These are phyloP conservation scores for Enteromius argenteus DNA, from an alignment of 2,797 vertebrate species.

Conservation along the genomic window DNA sequence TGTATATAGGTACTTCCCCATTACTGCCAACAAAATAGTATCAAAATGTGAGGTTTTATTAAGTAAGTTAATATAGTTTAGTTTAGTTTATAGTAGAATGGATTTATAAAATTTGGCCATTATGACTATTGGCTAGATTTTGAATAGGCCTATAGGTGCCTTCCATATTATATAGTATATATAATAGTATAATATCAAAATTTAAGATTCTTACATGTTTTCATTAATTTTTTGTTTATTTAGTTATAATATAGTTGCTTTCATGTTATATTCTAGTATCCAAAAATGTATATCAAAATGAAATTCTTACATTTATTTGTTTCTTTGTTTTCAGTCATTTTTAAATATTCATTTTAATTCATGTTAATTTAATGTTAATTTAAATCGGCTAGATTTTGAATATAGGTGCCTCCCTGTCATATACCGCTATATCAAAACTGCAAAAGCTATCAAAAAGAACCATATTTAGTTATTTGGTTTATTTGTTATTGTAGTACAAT, in stretches of 20 bases:
- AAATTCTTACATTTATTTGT: neutral
- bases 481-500: neutral
- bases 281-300: neutral
- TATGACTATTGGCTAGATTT: too few relatives aligned
- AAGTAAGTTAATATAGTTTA: too few relatives aligned
- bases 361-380: too few relatives aligned
- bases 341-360: neutral
- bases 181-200: neutral
- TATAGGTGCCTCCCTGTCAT: neutral
- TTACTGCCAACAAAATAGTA: neutral
- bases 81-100: too few relatives aligned
- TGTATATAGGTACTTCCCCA: neutral
- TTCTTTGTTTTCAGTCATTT: neutral
- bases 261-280: too few relatives aligned
- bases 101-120: too few relatives aligned
- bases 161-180: too few relatives aligned
- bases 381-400: neutral
- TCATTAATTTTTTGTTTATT: too few relatives aligned
- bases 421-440: neutral
- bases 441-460: too few relatives aligned
- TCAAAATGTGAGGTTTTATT: too few relatives aligned
- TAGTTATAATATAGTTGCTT: too few relatives aligned
- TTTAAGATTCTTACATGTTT: neutral
- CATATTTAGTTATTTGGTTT: neutral
- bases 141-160: too few relatives aligned